phyloP scores from a whole-genome alignment of 2,888 invertebrate species.

The Diaphora mendica region DNA sequence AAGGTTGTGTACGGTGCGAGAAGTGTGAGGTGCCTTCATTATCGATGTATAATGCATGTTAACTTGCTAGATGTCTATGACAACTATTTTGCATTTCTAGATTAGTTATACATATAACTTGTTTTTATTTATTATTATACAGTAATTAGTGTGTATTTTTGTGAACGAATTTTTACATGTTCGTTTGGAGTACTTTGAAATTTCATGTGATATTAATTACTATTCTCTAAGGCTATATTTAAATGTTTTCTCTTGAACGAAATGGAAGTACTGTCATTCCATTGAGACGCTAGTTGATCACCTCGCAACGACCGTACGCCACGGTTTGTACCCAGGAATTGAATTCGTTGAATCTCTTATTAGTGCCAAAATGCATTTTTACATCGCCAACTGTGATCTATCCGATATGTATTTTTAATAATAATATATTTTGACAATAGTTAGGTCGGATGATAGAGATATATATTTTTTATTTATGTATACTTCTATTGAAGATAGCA shows the following conservation, averaged over 20 bases:
- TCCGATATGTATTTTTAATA: constrained; percentile 66
- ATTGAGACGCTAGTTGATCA: constrained; percentile 51
- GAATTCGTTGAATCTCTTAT: constrained; percentile 72
- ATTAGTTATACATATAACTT: constrained; percentile 79
- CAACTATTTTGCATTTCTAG: constrained; percentile 84
- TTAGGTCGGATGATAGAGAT: constrained; percentile 69
- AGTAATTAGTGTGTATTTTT: constrained; percentile 81
- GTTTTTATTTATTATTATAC: constrained; percentile 83
- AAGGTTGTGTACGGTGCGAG: constrained; percentile 53
- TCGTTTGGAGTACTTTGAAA: constrained; percentile 80
- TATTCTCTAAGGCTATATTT: constrained; percentile 78
- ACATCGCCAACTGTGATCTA: constrained; percentile 76
- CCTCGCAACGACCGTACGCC: constrained; percentile 32
- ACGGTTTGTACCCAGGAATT: constrained; percentile 44
- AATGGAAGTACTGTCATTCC: constrained; percentile 74
- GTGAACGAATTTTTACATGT: constrained; percentile 77
- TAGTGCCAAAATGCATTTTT: constrained; percentile 81
- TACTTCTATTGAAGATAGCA: constrained; percentile 80
- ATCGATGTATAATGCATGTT: constrained; percentile 77
- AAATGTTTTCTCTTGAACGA: constrained; percentile 65
- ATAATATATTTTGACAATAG: constrained; percentile 70
- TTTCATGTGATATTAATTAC: constrained; percentile 85
- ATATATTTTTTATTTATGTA: constrained; percentile 81
- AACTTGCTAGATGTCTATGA: constrained; percentile 73
- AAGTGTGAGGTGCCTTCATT: constrained; percentile 76